Conservation (phyloP, 2,888 invertebrate genomes). For the Julus scanicus region DNA sequence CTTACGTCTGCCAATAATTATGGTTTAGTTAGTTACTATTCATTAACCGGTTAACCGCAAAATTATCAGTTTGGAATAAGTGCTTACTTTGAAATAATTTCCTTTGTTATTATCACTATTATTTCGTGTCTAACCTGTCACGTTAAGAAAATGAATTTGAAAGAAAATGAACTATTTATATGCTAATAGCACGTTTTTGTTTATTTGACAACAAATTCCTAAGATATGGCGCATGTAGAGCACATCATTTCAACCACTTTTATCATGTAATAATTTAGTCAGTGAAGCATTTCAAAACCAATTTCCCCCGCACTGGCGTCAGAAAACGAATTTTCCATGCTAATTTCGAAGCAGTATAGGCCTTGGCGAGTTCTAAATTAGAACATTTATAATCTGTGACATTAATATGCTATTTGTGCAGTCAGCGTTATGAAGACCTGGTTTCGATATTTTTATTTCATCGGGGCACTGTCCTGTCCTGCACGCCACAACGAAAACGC, state of each 20-base stretch:
- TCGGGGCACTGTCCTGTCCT: neutral
- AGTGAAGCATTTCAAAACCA: neutral
- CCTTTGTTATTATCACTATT: neutral
- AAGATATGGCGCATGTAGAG: neutral
- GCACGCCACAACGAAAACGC: neutral
- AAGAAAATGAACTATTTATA: neutral
- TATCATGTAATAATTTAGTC: neutral
- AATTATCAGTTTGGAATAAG: neutral
- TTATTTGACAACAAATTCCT: neutral
- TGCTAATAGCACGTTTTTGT: neutral
- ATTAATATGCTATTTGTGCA: neutral
- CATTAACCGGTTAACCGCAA: neutral
- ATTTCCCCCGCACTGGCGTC: neutral
- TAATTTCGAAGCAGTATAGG: neutral
- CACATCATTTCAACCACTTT: neutral
- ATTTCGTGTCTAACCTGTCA: neutral
- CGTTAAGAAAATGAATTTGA: neutral
- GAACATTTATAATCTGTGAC: constrained; percentile 4
- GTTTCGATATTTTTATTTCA: neutral
- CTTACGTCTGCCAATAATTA: too few species aligned
- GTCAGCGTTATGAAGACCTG: neutral
- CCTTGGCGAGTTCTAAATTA: constrained; percentile 12
- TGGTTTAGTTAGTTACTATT: too few species aligned
- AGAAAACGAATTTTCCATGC: neutral
- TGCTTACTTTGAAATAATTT: neutral